Evolutionary conservation across 2,113 vertebrate genomes (phyloP), one percentile per base, ranked within the genome.

Genomic region (Ciconia stormi): DNA sequence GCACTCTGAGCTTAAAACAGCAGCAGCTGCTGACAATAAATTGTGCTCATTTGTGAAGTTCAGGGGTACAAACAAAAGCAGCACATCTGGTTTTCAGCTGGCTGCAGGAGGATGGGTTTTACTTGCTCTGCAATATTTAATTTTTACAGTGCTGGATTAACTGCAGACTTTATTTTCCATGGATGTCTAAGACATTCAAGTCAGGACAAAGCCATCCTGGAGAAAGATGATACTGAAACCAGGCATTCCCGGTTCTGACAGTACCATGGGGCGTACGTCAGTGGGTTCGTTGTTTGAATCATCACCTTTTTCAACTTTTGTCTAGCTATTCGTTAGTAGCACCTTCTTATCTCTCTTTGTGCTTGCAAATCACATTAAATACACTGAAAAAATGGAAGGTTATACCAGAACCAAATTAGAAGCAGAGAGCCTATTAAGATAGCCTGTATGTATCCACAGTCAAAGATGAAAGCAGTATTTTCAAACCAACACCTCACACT

Each of bases 41-140:
- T 59, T 79, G 79, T 47, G 78, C 69, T 97, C 59, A 38, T 66
- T 89, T 27, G 29, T 91, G 95, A 79, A 87, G 70, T 58, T 73
- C 71, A 84, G 72, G 92, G 90, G 83, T 83, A 86, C 62, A 95
- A 92, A 94, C 84, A 95, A 96, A 92, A 85, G 82, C 46, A 95
- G 87, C 40, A 84, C 93, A 61, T 77, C 44, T 58, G 78, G 30
- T 82, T 82, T 94, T 96, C 95, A 97, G 95, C 89, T 94, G 95
- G 79, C 92, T 89, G 65, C 58, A 91, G 21, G 50, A 90, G 58
- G 38, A 50, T 67, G 71, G 58, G 62, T 56, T 95, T 96, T 86
- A 90, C 70, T 95, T 91, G 77, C 86, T 93, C 72, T 78, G 20
- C 36, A 67, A 69, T 18, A 6, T 61, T 65, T 72, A 22, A 58